phyloP scores from a whole-genome alignment of 2,797 vertebrate genomes.

The Oryzias sinensis region DNA sequence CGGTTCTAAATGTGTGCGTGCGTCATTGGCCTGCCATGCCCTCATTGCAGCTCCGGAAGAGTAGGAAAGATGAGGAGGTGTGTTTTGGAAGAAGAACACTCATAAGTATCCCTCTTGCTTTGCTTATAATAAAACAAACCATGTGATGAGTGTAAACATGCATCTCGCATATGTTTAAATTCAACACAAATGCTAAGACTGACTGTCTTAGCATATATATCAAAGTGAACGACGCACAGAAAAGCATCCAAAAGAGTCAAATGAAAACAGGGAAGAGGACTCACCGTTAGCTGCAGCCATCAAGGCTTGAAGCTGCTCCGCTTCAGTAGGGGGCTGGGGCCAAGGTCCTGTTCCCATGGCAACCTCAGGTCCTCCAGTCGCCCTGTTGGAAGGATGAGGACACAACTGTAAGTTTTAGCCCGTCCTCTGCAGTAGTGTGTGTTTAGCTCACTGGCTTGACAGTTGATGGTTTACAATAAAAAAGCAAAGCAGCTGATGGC shows the following conservation, averaged over 20 bases:
- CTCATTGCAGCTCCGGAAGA: slow-evolving; percentile 25
- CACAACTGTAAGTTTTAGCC: slow-evolving; percentile 31
- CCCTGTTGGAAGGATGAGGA: slow-evolving; percentile 60
- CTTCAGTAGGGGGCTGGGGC: slow-evolving; percentile 97
- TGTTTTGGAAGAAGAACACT: slow-evolving; percentile 10
- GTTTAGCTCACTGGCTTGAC: slow-evolving; percentile 33
- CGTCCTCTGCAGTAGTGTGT: slow-evolving; percentile 13
- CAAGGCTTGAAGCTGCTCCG: slow-evolving; percentile 96
- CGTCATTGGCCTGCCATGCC: slow-evolving; percentile 11
- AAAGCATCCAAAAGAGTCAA: too few species aligned
- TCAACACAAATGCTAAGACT: slow-evolving; percentile 41
- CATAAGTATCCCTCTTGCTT: slow-evolving; percentile 1
- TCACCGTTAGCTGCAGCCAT: slow-evolving; percentile 96
- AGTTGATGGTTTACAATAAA: slow-evolving; percentile 47
- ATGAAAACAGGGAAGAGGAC: slow-evolving; percentile 50
- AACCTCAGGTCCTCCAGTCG: slow-evolving; percentile 85
- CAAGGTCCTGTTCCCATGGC: slow-evolving; percentile 95
- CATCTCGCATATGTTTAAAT: slow-evolving; percentile 46
- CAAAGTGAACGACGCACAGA: slow-evolving; percentile 36
- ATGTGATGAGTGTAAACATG: slow-evolving; percentile 59
- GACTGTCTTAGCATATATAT: slow-evolving; percentile 14
- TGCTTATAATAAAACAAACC: slow-evolving; percentile 42
- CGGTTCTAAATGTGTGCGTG: slow-evolving; percentile 34
- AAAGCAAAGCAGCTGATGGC: slow-evolving; percentile 66
- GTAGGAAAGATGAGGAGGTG: slow-evolving; percentile 8